Evolutionary conservation across 2,797 vertebrate genomes (phyloP), one percentile per base, ranked within the genome.

Genomic region (Clarias fuscus): DNA sequence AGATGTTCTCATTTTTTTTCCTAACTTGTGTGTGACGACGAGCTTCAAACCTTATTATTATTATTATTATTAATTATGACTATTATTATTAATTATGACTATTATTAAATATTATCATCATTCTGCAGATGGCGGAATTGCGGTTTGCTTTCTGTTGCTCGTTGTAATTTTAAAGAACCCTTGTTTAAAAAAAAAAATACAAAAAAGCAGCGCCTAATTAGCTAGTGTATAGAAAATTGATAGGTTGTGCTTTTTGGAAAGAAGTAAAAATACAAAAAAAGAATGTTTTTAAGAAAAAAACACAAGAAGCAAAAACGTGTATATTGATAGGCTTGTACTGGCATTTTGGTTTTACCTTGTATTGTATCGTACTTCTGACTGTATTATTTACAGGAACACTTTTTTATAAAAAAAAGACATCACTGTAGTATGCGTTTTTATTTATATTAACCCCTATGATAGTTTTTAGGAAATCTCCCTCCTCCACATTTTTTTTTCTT

Each of bases 401-500:
- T 93, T 93, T 92, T 88, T 92, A 89, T n/a, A 64, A 65, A 65
- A 75, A 91, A 87, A 91, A 83, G 89, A 89, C 89, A 90, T 92
- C 90, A 83, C 93, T 91, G 93, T 95, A 93, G 92, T 92, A 91
- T 94, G 93, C 93, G 92, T 93, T 90, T 85, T 93, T 93, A 94
- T 94, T 92, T 92, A 86, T 91, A 85, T 88, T 85, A 88, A 94
- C 93, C 87, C 93, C 92, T 95, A 81, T 90, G 90, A 91, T 91
- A 95, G 95, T 94, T 91, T 85, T 94, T 95, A 95, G 93, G 92
- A 92, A 82, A 56, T 91, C 90, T 92, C 90, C 92, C 71, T 24
- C 30, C n/a, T 27, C 53, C 37, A 67, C 62, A 58, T 75, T 88
- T 17, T 37, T 13, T 80, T 67, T 65, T 58, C 18, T 13, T 80